phyloP scores from a whole-genome alignment of 2,113 vertebrate genomes.

The Antechinus flavipes region DNA sequence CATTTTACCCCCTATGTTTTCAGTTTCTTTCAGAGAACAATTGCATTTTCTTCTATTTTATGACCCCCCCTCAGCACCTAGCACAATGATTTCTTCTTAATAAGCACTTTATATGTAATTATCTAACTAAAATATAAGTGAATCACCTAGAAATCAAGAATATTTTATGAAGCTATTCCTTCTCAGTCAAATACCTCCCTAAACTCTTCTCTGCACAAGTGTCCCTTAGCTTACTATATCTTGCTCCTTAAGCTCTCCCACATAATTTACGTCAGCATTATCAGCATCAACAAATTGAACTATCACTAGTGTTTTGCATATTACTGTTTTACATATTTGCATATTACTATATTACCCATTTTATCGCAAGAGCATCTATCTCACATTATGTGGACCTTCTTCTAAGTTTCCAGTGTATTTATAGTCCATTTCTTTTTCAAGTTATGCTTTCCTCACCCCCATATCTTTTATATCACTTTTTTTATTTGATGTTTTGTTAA shows the following conservation, averaged over 20 bases:
- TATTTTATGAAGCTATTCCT: neutral
- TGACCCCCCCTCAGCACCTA: neutral
- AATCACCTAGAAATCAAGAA: neutral
- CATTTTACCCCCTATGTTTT: neutral
- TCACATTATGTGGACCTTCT: neutral
- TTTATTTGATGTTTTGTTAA: neutral
- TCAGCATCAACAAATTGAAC: neutral
- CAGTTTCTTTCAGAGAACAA: neutral
- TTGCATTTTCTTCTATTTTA: neutral
- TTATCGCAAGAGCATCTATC: neutral
- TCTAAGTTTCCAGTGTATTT: neutral
- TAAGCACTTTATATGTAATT: neutral
- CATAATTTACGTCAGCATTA: neutral
- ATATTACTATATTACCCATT: neutral
- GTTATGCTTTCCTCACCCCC: neutral
- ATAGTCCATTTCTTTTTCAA: neutral
- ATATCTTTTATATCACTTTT: neutral
- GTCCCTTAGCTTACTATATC: neutral
- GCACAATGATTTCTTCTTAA: neutral
- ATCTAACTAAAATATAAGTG: neutral
- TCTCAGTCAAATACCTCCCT: neutral
- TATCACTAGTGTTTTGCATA: neutral
- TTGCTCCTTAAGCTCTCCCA: neutral
- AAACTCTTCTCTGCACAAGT: neutral
- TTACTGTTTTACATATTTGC: neutral